These are phyloP conservation scores for Scaptomyza parva DNA, from an alignment of 2,888 invertebrate species.

Conservation along the genomic window DNA sequence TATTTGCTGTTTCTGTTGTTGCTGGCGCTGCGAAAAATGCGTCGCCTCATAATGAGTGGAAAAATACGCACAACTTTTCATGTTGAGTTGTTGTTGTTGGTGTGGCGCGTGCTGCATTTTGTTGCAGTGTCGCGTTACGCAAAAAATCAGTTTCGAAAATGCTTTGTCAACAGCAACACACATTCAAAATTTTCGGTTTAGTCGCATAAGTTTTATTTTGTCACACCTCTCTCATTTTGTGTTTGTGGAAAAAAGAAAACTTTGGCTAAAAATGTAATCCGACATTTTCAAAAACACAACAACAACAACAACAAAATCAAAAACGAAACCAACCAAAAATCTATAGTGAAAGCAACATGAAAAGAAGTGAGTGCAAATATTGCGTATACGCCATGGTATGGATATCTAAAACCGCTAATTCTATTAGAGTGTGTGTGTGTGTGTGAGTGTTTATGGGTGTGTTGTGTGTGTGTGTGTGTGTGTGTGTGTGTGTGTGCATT, in stretches of 20 bases:
- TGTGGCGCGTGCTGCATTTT: constrained; percentile 45
- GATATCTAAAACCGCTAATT: constrained; percentile 40
- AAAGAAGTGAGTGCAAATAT: constrained; percentile 43
- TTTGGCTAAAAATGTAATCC: constrained; percentile 48
- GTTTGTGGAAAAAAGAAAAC: constrained; percentile 24
- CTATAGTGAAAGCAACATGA: constrained; percentile 16
- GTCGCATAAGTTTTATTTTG: constrained; percentile 76
- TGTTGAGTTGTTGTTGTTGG: constrained; percentile 23
- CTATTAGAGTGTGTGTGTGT: constrained; percentile 5
- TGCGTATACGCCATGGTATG: constrained; percentile 43
- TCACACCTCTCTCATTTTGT: constrained; percentile 62
- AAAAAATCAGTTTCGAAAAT: constrained; percentile 82
- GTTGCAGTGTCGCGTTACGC: constrained; percentile 55
- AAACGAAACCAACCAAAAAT: not conserved
- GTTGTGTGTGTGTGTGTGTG: constrained; percentile 6
- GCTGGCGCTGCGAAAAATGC: constrained; percentile 28
- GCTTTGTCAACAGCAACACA: constrained; percentile 83
- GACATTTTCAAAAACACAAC: not conserved
- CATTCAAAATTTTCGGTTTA: constrained; percentile 81
- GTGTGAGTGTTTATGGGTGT: constrained; percentile 10
- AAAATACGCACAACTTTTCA: constrained; percentile 7
- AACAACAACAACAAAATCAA: not conserved
- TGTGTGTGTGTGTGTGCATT: constrained; percentile 7
- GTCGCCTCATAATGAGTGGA: constrained; percentile 63
- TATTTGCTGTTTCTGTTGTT: constrained; percentile 34